phyloP scores from a whole-genome alignment of 1,140 invertebrate species.

The Drosophila nasuta region DNA sequence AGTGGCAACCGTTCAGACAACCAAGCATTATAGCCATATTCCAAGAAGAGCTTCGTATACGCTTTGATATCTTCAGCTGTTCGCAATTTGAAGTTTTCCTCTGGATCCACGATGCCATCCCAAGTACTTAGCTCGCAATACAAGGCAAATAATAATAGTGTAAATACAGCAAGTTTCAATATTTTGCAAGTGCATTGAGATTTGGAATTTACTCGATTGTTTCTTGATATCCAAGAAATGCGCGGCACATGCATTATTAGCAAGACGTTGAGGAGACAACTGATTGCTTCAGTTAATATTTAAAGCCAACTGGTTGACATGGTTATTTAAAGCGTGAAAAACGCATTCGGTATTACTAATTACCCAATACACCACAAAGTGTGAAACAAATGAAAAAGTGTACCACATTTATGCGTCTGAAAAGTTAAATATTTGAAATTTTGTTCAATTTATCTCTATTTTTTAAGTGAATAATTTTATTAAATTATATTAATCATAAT shows the following conservation, averaged over 20 bases:
- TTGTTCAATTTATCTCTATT: too few species aligned
- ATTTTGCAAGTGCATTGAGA: not conserved
- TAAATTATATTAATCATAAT: too few species aligned
- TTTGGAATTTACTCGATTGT: not conserved
- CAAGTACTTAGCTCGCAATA: not conserved
- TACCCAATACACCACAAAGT: slow-evolving; percentile 3
- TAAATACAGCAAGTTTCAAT: not conserved
- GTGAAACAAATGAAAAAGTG: not conserved
- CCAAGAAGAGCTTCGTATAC: slow-evolving; percentile 13
- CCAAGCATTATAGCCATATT: slow-evolving; percentile 30
- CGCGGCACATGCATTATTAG: not conserved
- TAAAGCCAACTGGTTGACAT: not conserved
- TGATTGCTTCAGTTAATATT: not conserved
- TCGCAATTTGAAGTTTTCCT: not conserved
- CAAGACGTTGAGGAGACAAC: not conserved
- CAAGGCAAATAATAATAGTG: not conserved
- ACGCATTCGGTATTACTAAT: not conserved
- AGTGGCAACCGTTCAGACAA: slow-evolving; percentile 30
- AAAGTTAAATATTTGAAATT: too few species aligned
- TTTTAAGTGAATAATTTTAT: too few species aligned
- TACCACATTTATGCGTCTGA: too few species aligned
- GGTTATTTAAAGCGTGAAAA: slow-evolving; percentile 3
- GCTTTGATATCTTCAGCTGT: not conserved
- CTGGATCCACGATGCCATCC: slow-evolving; percentile 1
- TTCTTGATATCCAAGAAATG: not conserved